Conservation (phyloP, 2,797 vertebrate species). For the Hapalemur alaotrensis region DNA sequence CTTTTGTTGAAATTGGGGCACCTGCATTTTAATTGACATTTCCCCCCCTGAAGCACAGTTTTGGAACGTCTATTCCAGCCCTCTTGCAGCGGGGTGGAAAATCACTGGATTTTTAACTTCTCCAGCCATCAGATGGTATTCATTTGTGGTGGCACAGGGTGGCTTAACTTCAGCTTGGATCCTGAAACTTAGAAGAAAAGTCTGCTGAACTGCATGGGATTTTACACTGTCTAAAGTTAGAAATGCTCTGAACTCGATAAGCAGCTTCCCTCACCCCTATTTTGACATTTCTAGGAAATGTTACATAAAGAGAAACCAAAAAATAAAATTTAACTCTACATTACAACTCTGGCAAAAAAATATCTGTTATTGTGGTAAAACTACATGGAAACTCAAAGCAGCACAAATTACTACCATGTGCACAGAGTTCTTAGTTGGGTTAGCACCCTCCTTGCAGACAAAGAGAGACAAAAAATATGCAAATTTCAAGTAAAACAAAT, state of each 20-base stretch:
- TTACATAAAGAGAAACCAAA: slow-evolving; percentile 80
- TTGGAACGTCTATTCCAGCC: slow-evolving; percentile 77
- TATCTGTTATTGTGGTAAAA: slow-evolving; percentile 40
- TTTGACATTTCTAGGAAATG: slow-evolving; percentile 83
- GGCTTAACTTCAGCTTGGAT: slow-evolving; percentile 78
- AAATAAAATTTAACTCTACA: slow-evolving; percentile 68
- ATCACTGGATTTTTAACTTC: slow-evolving; percentile 81
- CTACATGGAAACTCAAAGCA: slow-evolving; percentile 46
- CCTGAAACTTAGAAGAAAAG: slow-evolving; percentile 77
- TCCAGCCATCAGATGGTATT: slow-evolving; percentile 83
- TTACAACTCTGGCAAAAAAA: slow-evolving; percentile 38
- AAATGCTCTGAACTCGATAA: slow-evolving; percentile 82
- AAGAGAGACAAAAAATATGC: slow-evolving; percentile 81
- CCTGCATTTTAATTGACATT: slow-evolving; percentile 85
- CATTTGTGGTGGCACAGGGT: slow-evolving; percentile 80
- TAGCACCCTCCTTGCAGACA: slow-evolving; percentile 82
- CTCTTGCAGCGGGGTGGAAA: slow-evolving; percentile 78
- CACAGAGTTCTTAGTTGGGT: slow-evolving; percentile 75
- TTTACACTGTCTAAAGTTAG: slow-evolving; percentile 83
- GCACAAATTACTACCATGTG: slow-evolving; percentile 78
- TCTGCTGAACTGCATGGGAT: slow-evolving; percentile 73
- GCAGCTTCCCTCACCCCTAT: slow-evolving; percentile 67
- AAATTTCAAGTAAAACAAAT: slow-evolving; percentile 83
- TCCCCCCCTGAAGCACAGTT: slow-evolving; percentile 76
- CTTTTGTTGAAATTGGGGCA: slow-evolving; percentile 81